phyloP scores from a whole-genome alignment of 2,797 vertebrate genomes.

The Podarcis lilfordi region DNA sequence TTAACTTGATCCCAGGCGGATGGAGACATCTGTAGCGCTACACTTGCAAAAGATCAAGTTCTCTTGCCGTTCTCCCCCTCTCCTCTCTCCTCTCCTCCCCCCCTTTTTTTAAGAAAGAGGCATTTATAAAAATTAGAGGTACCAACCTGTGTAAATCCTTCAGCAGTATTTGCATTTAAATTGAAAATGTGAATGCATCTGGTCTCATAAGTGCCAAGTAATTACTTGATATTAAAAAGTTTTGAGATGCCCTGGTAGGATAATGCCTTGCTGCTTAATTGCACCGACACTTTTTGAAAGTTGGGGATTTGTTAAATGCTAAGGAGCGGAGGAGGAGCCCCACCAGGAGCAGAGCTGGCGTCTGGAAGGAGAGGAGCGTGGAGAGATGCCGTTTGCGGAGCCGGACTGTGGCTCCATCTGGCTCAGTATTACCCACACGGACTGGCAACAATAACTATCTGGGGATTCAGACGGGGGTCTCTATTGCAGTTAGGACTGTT shows the following conservation, averaged over 20 bases:
- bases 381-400: too few relatives aligned
- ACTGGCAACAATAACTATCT: too few relatives aligned
- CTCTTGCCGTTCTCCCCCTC: slow-evolving; percentile 25
- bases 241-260: slow-evolving; percentile 57
- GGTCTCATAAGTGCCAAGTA: slow-evolving; percentile 68
- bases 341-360: slow-evolving; percentile 24
- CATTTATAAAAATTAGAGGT: slow-evolving; percentile 64
- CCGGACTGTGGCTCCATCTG: too few relatives aligned
- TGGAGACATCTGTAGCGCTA: slow-evolving; percentile 38
- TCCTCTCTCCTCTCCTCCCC: slow-evolving; percentile 27
- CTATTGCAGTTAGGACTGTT: too few relatives aligned
- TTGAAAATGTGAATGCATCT: slow-evolving; percentile 68
- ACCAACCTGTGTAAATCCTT: slow-evolving; percentile 56
- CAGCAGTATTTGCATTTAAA: slow-evolving; percentile 76
- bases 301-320: slow-evolving; percentile 37
- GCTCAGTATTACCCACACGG: too few relatives aligned
- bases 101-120: slow-evolving; percentile 35
- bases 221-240: slow-evolving; percentile 71
- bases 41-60: slow-evolving; percentile 42
- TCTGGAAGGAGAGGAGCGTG: neutral
- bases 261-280: slow-evolving; percentile 68
- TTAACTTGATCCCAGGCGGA: slow-evolving; percentile 43
- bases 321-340: neutral
- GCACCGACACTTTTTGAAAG: slow-evolving; percentile 54
- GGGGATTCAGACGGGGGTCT: too few relatives aligned